Base-by-base conservation (phyloP, 2,113 vertebrate genomes). In the Saccopteryx bilineata region DNA sequence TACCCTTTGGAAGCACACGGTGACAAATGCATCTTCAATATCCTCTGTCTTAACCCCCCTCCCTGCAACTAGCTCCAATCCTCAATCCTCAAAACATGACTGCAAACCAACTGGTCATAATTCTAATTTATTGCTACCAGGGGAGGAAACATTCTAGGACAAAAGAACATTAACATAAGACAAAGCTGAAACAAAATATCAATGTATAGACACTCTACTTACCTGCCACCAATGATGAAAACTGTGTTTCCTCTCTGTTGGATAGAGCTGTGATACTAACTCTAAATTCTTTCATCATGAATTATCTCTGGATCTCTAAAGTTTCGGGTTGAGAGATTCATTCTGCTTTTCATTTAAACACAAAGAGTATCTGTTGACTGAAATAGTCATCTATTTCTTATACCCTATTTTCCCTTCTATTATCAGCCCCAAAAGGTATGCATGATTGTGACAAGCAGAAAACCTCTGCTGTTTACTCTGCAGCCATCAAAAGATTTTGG, bases 321-420 rank as follows among this genome's bases (percentile, higher is more conserved):
- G 54, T 61, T 74, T 66, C 81, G 24, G 14, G 28, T 39, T 56
- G 50, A 5, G 84, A 87, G 75, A 84, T 46, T 72, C 71, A 56
- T 91, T 95, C 83, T 92, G 23, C n/a, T 91, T 95, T 93, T 94
- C n/a, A 52, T 88, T 83, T 83, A 74, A 95, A 94, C 63, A 74
- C 39, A 93, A 91, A 96, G 61, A 79, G 46, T 76, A 83, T 74
- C 72, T 95, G 13, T 50, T 84, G 23, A 39, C 58, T 91, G 21
- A 86, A 93, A 88, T 4, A 76, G 26, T 88, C 52, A 6, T 75
- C 90, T 84, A 19, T 80, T 90, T 71, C 90, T 48, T 72, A 72
- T n/a, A 89, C 9, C 7, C n/a, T 50, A 84, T 26, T 90, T 84
- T 50, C 28, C 74, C 60, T 6, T 76, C 39, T 95, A 75, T 65